phyloP scores from a whole-genome alignment of 2,888 invertebrate genomes.

The Leptopilina myrica region DNA sequence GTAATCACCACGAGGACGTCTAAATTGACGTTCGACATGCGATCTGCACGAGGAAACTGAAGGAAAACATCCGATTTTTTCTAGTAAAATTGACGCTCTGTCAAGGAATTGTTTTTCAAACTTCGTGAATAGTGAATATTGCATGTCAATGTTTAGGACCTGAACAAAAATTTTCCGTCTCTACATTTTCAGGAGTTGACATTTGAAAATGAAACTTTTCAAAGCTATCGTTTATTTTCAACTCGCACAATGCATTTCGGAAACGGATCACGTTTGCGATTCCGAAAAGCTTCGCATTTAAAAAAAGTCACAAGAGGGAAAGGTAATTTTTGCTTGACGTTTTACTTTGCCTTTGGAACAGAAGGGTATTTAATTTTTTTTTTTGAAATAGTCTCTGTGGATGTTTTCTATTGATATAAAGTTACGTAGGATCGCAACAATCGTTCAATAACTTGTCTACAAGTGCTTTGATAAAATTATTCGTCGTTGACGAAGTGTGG shows the following conservation, averaged over 20 bases:
- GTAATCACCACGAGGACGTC: conserved; percentile 22
- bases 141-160: neutral
- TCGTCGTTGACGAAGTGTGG: neutral
- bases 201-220: conserved; percentile 8
- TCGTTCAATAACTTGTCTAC: conserved; percentile 16
- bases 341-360: neutral
- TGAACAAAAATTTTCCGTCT: neutral
- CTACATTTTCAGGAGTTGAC: neutral
- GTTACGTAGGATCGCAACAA: conserved; percentile 25
- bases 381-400: no score
- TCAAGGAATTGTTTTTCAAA: conserved; percentile 1
- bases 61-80: conserved; percentile 25
- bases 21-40: conserved; percentile 20
- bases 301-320: neutral
- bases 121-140: neutral
- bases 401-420: neutral
- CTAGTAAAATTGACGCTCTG: neutral
- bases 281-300: neutral
- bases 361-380: no score
- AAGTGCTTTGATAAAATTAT: neutral
- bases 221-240: neutral
- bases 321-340: neutral
- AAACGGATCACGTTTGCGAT: conserved; percentile 16
- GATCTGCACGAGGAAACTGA: neutral
- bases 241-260: neutral